These are phyloP conservation scores for Catocala fraxini DNA, from an alignment of 2,888 invertebrate genomes.

Conservation along the genomic window DNA sequence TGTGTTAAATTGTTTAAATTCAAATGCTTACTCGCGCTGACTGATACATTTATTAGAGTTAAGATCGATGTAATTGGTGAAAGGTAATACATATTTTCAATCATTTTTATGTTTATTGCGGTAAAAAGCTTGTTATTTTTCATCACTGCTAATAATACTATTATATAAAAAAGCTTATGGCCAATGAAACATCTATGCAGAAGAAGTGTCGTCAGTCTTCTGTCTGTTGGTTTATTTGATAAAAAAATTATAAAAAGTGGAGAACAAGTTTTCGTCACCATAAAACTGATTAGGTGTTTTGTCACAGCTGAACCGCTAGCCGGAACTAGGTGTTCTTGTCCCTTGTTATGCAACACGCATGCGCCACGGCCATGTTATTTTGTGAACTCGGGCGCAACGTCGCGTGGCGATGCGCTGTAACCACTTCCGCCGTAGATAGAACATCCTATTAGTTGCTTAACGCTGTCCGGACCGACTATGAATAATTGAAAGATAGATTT, in stretches of 20 bases:
- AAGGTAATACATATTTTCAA: constrained; percentile 14
- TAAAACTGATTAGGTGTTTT: constrained; percentile 16
- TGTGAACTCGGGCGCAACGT: constrained; percentile 62
- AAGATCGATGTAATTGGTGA: constrained; percentile 23
- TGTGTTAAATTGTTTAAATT: constrained; percentile 25
- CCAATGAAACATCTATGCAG: too few species aligned
- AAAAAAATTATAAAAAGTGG: not conserved
- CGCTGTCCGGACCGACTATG: constrained; percentile 4
- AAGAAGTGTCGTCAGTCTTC: too few species aligned
- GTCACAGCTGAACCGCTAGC: constrained; percentile 19
- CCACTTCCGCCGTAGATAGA: constrained; percentile 47
- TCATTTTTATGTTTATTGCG: constrained; percentile 1
- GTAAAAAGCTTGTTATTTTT: constrained; percentile 1
- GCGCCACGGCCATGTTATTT: constrained; percentile 42
- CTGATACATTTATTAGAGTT: constrained; percentile 17
- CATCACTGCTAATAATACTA: not conserved
- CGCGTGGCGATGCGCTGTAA: constrained; percentile 51
- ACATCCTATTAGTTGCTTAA: constrained; percentile 13
- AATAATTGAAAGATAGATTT: constrained; percentile 13
- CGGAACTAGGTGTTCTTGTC: constrained; percentile 37
- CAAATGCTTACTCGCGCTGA: constrained; percentile 14
- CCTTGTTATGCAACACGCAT: constrained; percentile 44
- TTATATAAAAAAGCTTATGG: too few species aligned
- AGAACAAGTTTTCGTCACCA: constrained; percentile 15
- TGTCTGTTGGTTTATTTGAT: too few species aligned